Base-by-base conservation (phyloP, 2,888 invertebrate genomes). In the Falcaria lacertinaria region DNA sequence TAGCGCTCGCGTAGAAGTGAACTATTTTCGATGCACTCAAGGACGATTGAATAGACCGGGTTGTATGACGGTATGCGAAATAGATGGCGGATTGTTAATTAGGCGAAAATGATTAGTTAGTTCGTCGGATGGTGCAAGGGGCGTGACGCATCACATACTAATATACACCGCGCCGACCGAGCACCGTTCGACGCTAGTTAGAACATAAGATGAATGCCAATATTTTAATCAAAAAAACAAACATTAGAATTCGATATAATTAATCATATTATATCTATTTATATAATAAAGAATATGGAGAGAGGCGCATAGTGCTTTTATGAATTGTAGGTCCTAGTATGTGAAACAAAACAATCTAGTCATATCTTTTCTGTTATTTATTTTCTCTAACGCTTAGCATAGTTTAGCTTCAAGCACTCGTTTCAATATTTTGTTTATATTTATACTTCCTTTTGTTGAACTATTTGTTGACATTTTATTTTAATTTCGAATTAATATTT, bases 261-360 rank as follows among this genome's bases (percentile, higher is more conserved):
- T 86, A 88, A 84, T 84, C 79, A 83, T 87, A 83, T 73, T 74
- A 82, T 78, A 83, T 83, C 83, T 87, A 88, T 88, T 87, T 88
- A 87, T 88, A 85, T 82, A 76, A 79, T 84, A 78, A 84, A 78
- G 72, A 76, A 82, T 84, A 85, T 80, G 85, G 74, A 85, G 80
- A 88, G 82, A 84, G 76, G 87, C 86, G 89, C 87, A 85, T 89
- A 89, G 89, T 87, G 89, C 89, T 88, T 89, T 79, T 87, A 87
- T 86, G 80, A 82, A 83, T 74, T 67, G 84, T 89, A 89, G 88
- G 69, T 79, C 70, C 74, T 88, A 88, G 86, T 73, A 75, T 74
- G n/a, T n/a, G 81, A 81, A 80, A 82, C 85, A 81, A 82, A 81
- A 81, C 71, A 65, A 84, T 86, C 89, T 89, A 89, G 89, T 89